These are phyloP conservation scores for Cuniculus paca DNA, from an alignment of 2,797 vertebrate species.

Conservation along the genomic window DNA sequence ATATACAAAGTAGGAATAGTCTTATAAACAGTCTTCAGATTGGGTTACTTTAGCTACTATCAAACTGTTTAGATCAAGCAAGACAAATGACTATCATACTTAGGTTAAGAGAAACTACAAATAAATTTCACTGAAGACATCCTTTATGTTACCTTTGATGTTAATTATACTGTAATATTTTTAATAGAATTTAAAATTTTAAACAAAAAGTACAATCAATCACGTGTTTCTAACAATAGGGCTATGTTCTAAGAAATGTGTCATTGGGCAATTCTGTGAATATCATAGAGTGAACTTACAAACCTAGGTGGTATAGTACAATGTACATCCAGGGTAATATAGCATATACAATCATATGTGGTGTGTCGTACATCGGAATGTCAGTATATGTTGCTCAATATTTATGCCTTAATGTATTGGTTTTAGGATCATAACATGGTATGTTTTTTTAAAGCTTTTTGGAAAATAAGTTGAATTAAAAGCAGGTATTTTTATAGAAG, in stretches of 20 bases:
- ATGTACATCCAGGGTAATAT: not conserved
- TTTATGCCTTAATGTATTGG: not conserved
- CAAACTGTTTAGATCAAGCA: constrained; percentile 22
- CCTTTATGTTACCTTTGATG: constrained; percentile 20
- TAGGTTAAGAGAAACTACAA: constrained; percentile 13
- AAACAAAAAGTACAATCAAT: not conserved
- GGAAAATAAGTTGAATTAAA: constrained; percentile 42
- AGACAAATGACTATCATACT: constrained; percentile 3
- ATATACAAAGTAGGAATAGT: not conserved
- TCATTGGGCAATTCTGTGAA: not conserved
- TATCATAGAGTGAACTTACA: not conserved
- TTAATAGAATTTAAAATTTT: constrained; percentile 42
- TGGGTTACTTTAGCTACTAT: not conserved
- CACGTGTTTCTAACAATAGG: not conserved
- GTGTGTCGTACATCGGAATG: not conserved
- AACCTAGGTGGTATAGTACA: not conserved
- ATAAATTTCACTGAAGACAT: constrained; percentile 36
- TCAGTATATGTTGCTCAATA: not conserved
- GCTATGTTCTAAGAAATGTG: not conserved
- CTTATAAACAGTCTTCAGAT: not conserved
- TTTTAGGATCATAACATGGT: not conserved
- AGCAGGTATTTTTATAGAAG: constrained; percentile 17
- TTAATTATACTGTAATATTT: not conserved
- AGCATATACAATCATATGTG: not conserved
- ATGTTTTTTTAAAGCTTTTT: not conserved